Evolutionary conservation across 2,113 vertebrate genomes (phyloP).

Genomic region (Cyphomyrus plagiostoma): DNA sequence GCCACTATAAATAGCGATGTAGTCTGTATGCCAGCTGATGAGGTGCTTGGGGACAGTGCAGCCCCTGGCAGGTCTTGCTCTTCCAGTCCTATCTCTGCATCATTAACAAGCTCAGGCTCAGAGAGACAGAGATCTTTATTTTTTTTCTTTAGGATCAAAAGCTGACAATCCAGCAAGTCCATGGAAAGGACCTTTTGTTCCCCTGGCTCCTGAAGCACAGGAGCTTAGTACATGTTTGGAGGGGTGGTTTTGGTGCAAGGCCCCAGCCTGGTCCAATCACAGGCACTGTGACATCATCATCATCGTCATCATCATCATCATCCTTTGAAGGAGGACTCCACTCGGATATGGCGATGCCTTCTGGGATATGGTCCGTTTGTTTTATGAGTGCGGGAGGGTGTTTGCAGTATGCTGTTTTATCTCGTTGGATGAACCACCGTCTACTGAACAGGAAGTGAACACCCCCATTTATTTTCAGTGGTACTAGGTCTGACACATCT

Average conservation of each 20-base stretch:
- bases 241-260: background rate
- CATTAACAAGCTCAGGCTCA: background rate
- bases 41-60: constrained; percentile 17
- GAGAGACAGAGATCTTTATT: background rate
- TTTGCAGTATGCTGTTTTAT: background rate
- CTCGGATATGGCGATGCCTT: background rate
- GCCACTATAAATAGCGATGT: background rate
- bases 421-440: background rate
- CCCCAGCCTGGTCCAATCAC: background rate
- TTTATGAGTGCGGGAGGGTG: constrained; percentile 11
- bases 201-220: background rate
- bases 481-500: background rate
- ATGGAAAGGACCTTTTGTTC: background rate
- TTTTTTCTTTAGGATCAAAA: background rate
- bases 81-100: background rate
- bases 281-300: background rate
- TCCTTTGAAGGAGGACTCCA: background rate
- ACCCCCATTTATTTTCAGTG: background rate
- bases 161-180: background rate
- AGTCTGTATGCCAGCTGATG: background rate
- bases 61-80: background rate
- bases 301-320: no score
- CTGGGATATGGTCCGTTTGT: background rate
- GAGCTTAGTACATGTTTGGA: background rate
- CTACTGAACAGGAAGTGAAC: background rate